Evolutionary conservation across 2,797 vertebrate species (phyloP).

Genomic region (Pipistrellus kuhlii): DNA sequence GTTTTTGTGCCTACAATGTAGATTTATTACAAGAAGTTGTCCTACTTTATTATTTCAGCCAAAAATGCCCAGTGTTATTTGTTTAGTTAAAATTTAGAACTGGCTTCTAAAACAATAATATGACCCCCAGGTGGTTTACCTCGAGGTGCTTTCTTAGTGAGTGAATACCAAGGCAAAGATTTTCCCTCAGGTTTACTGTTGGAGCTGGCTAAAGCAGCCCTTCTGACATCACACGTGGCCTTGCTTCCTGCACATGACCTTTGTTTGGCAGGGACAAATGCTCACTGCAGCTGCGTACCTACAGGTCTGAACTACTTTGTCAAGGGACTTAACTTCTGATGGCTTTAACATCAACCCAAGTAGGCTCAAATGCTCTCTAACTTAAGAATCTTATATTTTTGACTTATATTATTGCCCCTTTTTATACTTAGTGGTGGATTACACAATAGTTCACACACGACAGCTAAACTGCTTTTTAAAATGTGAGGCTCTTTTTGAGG

Average conservation of each 20-base stretch:
- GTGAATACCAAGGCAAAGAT: background rate
- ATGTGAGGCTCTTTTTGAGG: background rate
- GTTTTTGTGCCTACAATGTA: background rate
- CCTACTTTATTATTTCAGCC: background rate
- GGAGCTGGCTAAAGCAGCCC: background rate
- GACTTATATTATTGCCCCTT: background rate
- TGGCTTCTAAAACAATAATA: background rate
- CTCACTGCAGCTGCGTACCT: background rate
- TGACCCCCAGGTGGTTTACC: background rate
- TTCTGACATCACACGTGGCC: background rate
- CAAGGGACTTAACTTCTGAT: background rate
- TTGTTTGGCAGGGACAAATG: background rate
- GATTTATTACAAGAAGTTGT: background rate
- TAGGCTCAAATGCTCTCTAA: background rate
- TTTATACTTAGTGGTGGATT: background rate
- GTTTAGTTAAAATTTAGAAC: background rate
- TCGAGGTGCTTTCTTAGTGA: background rate
- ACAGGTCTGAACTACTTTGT: background rate
- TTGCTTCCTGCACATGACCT: background rate
- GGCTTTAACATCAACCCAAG: background rate
- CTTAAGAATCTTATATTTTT: background rate
- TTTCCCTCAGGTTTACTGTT: background rate
- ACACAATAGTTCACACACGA: background rate
- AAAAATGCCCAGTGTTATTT: background rate
- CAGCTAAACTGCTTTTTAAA: background rate